A percentile compares a stretch with the other conserved stretches of the same genome.
Conservation (phyloP, 2,113 vertebrate genomes). For the Lasiurus cinereus region DNA sequence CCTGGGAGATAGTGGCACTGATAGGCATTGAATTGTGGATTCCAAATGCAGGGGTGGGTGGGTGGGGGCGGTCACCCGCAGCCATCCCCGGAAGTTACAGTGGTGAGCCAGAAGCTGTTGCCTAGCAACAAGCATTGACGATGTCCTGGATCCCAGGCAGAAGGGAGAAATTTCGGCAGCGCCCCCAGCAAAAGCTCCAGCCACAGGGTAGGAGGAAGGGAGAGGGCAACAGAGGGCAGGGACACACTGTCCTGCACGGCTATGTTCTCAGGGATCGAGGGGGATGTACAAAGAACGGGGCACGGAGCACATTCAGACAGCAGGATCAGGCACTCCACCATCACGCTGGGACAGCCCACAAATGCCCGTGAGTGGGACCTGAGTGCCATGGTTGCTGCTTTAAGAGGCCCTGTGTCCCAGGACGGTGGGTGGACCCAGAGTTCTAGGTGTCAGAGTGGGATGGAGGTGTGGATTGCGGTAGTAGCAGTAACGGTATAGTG, state of each 20-base stretch:
- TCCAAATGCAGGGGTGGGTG: slow-evolving; percentile 29
- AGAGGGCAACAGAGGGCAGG: slow-evolving; percentile 47
- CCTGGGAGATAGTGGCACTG: neutral
- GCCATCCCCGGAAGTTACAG: slow-evolving; percentile 81
- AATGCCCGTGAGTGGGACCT: neutral
- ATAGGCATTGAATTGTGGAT: neutral
- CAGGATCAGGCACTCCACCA: neutral
- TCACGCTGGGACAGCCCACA: neutral
- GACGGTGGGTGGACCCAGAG: neutral
- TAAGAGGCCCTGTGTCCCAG: neutral
- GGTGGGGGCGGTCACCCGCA: neutral
- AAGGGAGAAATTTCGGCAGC: slow-evolving; percentile 83
- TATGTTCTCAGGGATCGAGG: neutral
- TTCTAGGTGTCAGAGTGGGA: neutral
- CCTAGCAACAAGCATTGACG: slow-evolving; percentile 87
- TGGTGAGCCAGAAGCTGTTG: slow-evolving; percentile 88
- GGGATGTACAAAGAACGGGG: neutral
- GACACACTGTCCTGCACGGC: neutral
- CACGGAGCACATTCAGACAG: neutral
- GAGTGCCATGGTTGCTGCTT: neutral
- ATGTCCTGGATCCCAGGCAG: slow-evolving; percentile 82
- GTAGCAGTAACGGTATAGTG: neutral
- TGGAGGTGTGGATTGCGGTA: slow-evolving; percentile 2
- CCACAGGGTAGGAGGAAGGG: slow-evolving; percentile 75
- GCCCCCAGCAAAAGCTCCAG: slow-evolving; percentile 78